A percentile compares a stretch with the other conserved stretches of the same genome.
Evolutionary conservation across 2,888 invertebrate species (phyloP).

Genomic region (Lasioglossum leucozonium): DNA sequence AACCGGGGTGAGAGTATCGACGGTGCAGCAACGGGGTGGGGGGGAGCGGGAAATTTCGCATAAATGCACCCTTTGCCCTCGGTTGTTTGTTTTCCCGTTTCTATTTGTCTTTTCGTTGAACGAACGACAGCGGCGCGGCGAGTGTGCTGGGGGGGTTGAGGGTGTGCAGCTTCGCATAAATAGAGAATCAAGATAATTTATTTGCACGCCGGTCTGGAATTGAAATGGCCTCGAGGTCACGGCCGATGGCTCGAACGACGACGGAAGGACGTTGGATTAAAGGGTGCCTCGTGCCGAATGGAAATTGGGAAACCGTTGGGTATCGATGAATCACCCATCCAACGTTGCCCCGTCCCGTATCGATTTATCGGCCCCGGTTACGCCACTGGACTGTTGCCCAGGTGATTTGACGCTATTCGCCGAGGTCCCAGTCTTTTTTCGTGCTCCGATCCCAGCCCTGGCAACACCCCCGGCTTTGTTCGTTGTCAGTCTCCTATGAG

Average conservation of each 20-base stretch:
- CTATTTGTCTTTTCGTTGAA: neutral
- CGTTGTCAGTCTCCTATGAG: constrained; percentile 39
- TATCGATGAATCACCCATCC: constrained; percentile 72
- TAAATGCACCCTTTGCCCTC: neutral
- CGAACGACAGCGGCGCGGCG: constrained; percentile 5
- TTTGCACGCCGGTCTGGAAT: constrained; percentile 71
- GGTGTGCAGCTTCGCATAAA: constrained; percentile 45
- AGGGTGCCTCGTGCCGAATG: constrained; percentile 72
- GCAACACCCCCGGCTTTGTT: constrained; percentile 56
- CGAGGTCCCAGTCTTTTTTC: constrained; percentile 48
- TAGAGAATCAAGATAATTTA: constrained; percentile 75
- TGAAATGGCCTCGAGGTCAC: constrained; percentile 77
- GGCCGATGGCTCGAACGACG: constrained; percentile 75
- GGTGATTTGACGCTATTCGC: constrained; percentile 71
- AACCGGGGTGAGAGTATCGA: neutral
- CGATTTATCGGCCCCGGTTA: constrained; percentile 76
- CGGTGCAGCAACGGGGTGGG: neutral
- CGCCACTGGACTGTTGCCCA: constrained; percentile 75
- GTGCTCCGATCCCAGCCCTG: constrained; percentile 30
- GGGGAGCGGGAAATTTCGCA: neutral
- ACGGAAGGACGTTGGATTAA: constrained; percentile 74
- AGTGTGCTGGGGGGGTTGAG: neutral
- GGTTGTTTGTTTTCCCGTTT: neutral
- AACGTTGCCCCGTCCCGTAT: constrained; percentile 58
- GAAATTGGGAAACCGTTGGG: constrained; percentile 74